Conservation (phyloP, 1,140 invertebrate genomes). For the Nephotettix cincticeps region DNA sequence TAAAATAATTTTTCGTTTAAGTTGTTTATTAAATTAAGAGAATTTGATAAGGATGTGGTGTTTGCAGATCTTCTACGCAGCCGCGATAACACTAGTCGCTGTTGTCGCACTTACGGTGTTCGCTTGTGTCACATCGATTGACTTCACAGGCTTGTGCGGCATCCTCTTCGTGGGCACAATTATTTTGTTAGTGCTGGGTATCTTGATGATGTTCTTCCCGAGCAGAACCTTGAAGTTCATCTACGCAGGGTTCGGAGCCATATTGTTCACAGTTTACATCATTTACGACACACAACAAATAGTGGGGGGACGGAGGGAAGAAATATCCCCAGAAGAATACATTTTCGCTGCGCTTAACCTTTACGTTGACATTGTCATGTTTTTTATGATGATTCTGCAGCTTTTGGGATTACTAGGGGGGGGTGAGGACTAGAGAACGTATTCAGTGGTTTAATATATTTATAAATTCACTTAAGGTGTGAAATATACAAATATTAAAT, state of each 20-base stretch:
- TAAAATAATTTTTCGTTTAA: neutral
- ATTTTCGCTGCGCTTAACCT: constrained; percentile 91
- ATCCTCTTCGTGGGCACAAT: constrained; percentile 74
- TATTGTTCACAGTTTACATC: constrained; percentile 79
- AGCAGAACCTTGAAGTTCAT: constrained; percentile 63
- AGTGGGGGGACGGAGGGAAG: constrained; percentile 90
- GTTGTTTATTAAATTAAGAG: too few species aligned
- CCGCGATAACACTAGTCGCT: constrained; percentile 77
- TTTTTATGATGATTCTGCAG: constrained; percentile 81
- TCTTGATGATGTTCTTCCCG: constrained; percentile 73
- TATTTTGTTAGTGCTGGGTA: constrained; percentile 79
- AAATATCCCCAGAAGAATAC: constrained; percentile 94
- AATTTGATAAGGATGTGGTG: too few species aligned
- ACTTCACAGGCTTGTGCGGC: constrained; percentile 85
- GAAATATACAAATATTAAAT: too few species aligned
- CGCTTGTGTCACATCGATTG: constrained; percentile 92
- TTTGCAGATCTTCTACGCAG: constrained; percentile 69
- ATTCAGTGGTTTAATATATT: too few species aligned
- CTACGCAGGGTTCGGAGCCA: constrained; percentile 78
- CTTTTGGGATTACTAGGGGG: too few species aligned
- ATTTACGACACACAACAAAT: constrained; percentile 95
- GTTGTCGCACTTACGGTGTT: constrained; percentile 85
- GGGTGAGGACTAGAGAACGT: too few species aligned
- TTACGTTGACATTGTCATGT: constrained; percentile 88
- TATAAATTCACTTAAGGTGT: too few species aligned